Evolutionary conservation across 2,797 vertebrate genomes (phyloP).

Genomic region (Onychomys arenicola): DNA sequence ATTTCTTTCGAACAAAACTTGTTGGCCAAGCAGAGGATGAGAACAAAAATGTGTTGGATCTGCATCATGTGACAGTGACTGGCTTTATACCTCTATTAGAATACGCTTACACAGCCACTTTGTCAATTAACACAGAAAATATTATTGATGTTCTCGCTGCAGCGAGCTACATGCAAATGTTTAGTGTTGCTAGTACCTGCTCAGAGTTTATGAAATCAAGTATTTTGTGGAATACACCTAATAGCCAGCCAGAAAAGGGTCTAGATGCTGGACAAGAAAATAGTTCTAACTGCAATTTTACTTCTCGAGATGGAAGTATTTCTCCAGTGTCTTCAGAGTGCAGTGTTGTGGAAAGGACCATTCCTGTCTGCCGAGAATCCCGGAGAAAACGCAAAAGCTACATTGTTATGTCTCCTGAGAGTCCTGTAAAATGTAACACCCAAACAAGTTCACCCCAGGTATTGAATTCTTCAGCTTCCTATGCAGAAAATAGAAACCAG

Average conservation of each 20-base stretch:
- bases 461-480: constrained; percentile 89
- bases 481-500: constrained; percentile 89
- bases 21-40: constrained; percentile 94
- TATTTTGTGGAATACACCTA: constrained; percentile 95
- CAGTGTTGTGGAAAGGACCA: constrained; percentile 96
- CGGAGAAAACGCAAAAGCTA: constrained; percentile 97
- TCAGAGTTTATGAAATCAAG: constrained; percentile 99
- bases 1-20: constrained; percentile 97
- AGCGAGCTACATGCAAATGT: constrained; percentile 99
- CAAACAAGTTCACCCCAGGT: constrained; percentile 92
- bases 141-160: constrained; percentile 98
- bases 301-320: constrained; percentile 95
- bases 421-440: constrained; percentile 94
- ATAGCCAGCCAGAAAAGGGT: constrained; percentile 91
- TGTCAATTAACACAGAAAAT: constrained; percentile 98
- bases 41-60: constrained; percentile 94
- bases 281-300: constrained; percentile 92
- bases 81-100: constrained; percentile 98
- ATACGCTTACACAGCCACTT: constrained; percentile 98
- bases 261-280: constrained; percentile 93
- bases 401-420: constrained; percentile 96
- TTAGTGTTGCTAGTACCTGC: constrained; percentile 98
- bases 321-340: constrained; percentile 98
- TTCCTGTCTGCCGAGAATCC: constrained; percentile 95
- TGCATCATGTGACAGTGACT: constrained; percentile 95